Evolutionary conservation across 2,888 invertebrate species (phyloP).

Genomic region (Trichopria drosophilae): DNA sequence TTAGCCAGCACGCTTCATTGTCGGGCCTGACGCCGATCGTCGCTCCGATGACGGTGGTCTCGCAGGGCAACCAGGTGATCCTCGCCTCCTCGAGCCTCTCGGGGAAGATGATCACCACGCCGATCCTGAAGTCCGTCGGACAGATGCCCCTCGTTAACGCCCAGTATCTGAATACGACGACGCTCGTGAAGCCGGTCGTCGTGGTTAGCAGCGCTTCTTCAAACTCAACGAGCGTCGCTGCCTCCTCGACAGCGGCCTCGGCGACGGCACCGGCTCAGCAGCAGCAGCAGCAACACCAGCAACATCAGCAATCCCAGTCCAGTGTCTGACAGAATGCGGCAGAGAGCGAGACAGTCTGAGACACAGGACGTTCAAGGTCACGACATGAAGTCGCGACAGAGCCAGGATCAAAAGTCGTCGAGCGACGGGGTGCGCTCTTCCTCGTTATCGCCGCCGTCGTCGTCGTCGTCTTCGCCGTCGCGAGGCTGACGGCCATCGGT

Average conservation of each 20-base stretch:
- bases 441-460: no score
- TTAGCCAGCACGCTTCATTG: slow-evolving; percentile 53
- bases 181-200: slow-evolving; percentile 71
- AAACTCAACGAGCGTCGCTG: slow-evolving; percentile 39
- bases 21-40: slow-evolving; percentile 66
- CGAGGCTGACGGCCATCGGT: slow-evolving; percentile 25
- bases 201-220: slow-evolving; percentile 66
- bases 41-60: slow-evolving; percentile 62
- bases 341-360: slow-evolving; percentile 47
- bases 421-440: no score
- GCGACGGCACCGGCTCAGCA: slow-evolving; percentile 37
- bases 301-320: slow-evolving; percentile 41
- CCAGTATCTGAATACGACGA: slow-evolving; percentile 67
- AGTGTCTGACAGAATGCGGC: slow-evolving; percentile 52
- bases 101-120: slow-evolving; percentile 67
- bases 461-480: background rate
- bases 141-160: slow-evolving; percentile 68
- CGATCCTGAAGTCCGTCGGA: slow-evolving; percentile 64
- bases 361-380: slow-evolving; percentile 26
- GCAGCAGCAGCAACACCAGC: slow-evolving; percentile 19
- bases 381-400: background rate
- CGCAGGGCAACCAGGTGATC: slow-evolving; percentile 62
- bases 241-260: slow-evolving; percentile 10
- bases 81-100: slow-evolving; percentile 66
- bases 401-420: slow-evolving; percentile 1